Evolutionary conservation across 1,140 invertebrate species (phyloP).

Genomic region (Drosophila varians): DNA sequence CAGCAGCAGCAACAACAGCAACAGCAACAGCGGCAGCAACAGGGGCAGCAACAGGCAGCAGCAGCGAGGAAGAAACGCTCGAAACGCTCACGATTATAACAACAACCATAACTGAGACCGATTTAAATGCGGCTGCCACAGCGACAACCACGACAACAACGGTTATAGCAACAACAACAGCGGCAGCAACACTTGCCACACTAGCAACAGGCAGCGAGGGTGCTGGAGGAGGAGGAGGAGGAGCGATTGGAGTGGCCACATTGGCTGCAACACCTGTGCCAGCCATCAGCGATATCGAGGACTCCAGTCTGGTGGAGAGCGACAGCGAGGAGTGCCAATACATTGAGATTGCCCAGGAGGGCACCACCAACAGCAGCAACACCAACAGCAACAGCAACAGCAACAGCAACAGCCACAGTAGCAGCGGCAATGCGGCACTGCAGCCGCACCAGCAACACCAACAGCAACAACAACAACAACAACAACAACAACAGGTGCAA

Average conservation of each 20-base stretch:
- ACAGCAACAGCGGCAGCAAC: constrained; percentile 14
- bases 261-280: background rate
- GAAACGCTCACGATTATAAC: constrained; percentile 65
- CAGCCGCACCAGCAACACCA: constrained; percentile 21
- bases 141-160: constrained; percentile 54
- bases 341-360: constrained; percentile 37
- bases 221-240: no score
- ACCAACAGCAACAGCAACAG: background rate
- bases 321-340: constrained; percentile 40
- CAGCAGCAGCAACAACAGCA: constrained; percentile 35
- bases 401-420: background rate
- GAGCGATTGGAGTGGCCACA: no score
- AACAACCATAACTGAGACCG: constrained; percentile 60
- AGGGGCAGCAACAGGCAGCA: constrained; percentile 39
- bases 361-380: constrained; percentile 5
- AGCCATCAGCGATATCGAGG: constrained; percentile 30
- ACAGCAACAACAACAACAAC: constrained; percentile 16
- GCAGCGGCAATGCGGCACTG: constrained; percentile 51
- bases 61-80: constrained; percentile 44
- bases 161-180: constrained; percentile 32
- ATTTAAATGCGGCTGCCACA: constrained; percentile 44
- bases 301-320: constrained; percentile 32
- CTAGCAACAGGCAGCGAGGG: background rate
- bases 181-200: constrained; percentile 3
- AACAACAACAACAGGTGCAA: constrained; percentile 31